These are phyloP conservation scores for Drosophila seclusa DNA, from an alignment of 2,888 invertebrate species.

Conservation along the genomic window DNA sequence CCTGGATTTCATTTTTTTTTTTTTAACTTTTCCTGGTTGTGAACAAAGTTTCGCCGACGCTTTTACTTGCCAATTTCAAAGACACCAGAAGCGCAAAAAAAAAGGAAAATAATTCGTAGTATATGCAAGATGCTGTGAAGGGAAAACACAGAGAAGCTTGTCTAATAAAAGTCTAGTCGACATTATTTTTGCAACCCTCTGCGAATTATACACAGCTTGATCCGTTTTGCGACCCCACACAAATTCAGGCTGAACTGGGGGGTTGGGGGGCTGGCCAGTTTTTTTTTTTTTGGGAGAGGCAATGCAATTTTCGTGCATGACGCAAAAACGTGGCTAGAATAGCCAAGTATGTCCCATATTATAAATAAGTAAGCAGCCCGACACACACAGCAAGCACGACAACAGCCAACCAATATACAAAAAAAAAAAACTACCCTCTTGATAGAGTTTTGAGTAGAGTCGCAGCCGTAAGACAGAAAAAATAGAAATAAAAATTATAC, in stretches of 20 bases:
- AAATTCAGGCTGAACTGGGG: not conserved
- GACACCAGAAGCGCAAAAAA: slow-evolving; percentile 34
- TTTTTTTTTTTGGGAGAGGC: slow-evolving; percentile 27
- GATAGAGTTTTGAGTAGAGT: slow-evolving; percentile 34
- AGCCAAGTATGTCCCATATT: slow-evolving; percentile 78
- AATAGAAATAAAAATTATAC: slow-evolving; percentile 58
- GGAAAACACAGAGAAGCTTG: slow-evolving; percentile 59
- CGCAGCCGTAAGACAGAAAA: not conserved
- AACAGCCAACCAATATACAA: slow-evolving; percentile 9
- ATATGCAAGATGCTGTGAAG: slow-evolving; percentile 42
- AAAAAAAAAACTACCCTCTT: slow-evolving; percentile 69
- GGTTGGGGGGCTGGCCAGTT: slow-evolving; percentile 1
- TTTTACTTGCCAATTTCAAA: slow-evolving; percentile 62
- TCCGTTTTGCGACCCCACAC: slow-evolving; percentile 60
- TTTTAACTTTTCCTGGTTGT: slow-evolving; percentile 8
- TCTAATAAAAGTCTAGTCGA: slow-evolving; percentile 82
- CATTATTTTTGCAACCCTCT: slow-evolving; percentile 78
- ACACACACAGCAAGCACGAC: slow-evolving; percentile 27
- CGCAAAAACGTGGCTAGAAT: slow-evolving; percentile 78
- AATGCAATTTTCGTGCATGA: slow-evolving; percentile 81
- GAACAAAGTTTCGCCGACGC: slow-evolving; percentile 48
- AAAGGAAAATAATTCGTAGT: slow-evolving; percentile 16
- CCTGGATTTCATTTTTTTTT: slow-evolving; percentile 55
- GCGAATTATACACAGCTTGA: slow-evolving; percentile 80
- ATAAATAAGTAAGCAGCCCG: slow-evolving; percentile 76